Conservation (phyloP, 2,888 invertebrate genomes). For the Spisula solida region DNA sequence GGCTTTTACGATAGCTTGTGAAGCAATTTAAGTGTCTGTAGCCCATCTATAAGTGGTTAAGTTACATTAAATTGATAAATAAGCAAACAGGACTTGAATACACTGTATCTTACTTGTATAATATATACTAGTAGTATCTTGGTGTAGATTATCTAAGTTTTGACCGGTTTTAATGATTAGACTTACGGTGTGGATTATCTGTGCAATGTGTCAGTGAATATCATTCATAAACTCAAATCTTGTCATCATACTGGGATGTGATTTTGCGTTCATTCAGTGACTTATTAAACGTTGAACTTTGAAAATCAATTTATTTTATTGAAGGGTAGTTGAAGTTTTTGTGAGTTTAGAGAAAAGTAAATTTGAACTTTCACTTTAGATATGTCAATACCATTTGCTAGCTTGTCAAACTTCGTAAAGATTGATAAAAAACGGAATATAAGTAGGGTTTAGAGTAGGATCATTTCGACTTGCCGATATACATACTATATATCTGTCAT, state of each 20-base stretch:
- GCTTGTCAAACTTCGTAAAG: conserved; percentile 4
- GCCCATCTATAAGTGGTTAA: conserved; percentile 1
- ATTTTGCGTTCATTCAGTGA: neutral
- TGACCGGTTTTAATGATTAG: neutral
- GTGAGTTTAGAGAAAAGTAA: conserved; percentile 12
- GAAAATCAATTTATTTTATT: conserved; percentile 24
- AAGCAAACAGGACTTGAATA: neutral
- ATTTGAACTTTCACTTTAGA: neutral
- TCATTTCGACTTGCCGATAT: neutral
- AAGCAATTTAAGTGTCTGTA: conserved; percentile 14
- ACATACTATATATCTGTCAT: neutral
- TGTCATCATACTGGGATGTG: neutral
- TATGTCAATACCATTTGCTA: neutral
- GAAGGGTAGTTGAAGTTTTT: neutral
- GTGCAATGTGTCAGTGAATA: neutral
- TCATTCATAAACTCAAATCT: neutral
- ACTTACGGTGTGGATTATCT: neutral
- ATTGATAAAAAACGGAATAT: conserved; percentile 22
- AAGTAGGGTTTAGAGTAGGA: neutral
- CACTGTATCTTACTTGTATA: neutral
- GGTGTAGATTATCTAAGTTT: neutral
- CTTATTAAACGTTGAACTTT: neutral
- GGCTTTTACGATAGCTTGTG: neutral
- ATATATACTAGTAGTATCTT: neutral
- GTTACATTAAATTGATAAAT: conserved; percentile 13